phyloP scores from a whole-genome alignment of 2,797 vertebrate genomes.

The Hypotaenidia philippensis region DNA sequence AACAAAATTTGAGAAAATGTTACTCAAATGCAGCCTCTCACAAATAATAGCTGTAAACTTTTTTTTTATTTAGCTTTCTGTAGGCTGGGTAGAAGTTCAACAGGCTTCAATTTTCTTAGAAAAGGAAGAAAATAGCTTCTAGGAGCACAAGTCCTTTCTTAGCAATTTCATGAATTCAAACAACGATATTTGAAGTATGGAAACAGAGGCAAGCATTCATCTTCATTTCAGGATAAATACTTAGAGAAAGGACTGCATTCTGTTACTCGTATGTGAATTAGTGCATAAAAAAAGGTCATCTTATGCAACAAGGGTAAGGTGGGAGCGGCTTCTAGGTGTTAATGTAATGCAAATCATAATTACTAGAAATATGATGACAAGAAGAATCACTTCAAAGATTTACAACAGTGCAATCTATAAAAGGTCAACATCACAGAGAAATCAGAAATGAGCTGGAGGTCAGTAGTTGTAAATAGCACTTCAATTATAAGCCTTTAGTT shows the following conservation, averaged over 20 bases:
- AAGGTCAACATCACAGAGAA: slow-evolving; percentile 60
- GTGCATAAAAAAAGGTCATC: slow-evolving; percentile 52
- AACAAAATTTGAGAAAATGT: background rate
- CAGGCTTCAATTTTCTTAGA: background rate
- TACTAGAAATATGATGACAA: slow-evolving; percentile 63
- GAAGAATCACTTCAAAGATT: slow-evolving; percentile 60
- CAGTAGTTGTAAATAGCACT: slow-evolving; percentile 57
- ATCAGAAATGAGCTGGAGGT: slow-evolving; percentile 49
- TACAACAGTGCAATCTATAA: slow-evolving; percentile 54
- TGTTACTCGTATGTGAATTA: background rate
- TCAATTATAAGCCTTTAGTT: slow-evolving; percentile 60
- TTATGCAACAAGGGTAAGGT: slow-evolving; percentile 33
- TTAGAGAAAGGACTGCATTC: background rate
- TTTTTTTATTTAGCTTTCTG: background rate
- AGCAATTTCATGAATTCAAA: background rate
- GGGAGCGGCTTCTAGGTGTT: slow-evolving; percentile 42
- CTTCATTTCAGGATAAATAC: background rate
- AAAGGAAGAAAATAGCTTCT: background rate
- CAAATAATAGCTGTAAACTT: background rate
- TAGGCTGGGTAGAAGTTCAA: background rate
- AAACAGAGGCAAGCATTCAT: background rate
- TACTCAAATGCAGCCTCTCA: background rate
- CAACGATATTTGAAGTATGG: background rate
- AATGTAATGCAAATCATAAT: slow-evolving; percentile 67
- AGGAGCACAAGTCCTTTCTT: background rate